These are phyloP conservation scores for Conops quadrifasciatus DNA, from an alignment of 2,888 invertebrate species.

Conservation along the genomic window DNA sequence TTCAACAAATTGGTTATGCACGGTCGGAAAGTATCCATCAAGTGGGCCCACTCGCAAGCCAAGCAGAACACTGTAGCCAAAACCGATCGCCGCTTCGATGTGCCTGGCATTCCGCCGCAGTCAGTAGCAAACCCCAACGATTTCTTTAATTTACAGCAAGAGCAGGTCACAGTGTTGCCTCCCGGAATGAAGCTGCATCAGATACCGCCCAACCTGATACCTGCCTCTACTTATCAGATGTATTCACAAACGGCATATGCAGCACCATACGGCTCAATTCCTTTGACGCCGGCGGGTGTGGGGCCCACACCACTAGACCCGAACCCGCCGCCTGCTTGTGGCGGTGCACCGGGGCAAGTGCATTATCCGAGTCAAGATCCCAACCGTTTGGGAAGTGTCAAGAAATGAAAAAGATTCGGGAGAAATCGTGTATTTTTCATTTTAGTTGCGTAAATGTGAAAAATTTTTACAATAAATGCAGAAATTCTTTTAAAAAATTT, in stretches of 20 bases:
- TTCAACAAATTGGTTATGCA: constrained; percentile 89
- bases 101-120: constrained; percentile 81
- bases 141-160: constrained; percentile 71
- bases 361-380: constrained; percentile 99
- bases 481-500: constrained; percentile 15
- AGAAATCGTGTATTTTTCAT: background rate
- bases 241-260: constrained; percentile 63
- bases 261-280: constrained; percentile 61
- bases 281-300: constrained; percentile 61
- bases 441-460: background rate
- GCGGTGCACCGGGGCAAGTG: constrained; percentile 69
- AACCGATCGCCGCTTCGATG: constrained; percentile 70
- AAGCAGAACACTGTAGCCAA: constrained; percentile 69
- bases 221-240: constrained; percentile 62
- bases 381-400: constrained; percentile 80
- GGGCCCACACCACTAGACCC: constrained; percentile 49
- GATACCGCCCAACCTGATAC: constrained; percentile 62
- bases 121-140: constrained; percentile 69
- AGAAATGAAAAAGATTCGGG: constrained; percentile 51
- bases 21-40: constrained; percentile 91
- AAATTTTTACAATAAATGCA: constrained; percentile 3
- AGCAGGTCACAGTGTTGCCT: constrained; percentile 62
- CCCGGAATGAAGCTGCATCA: constrained; percentile 65
- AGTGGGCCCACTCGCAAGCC: constrained; percentile 98
- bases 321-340: constrained; percentile 66